phyloP scores from a whole-genome alignment of 2,113 vertebrate genomes.

The Pachyramphus minor region DNA sequence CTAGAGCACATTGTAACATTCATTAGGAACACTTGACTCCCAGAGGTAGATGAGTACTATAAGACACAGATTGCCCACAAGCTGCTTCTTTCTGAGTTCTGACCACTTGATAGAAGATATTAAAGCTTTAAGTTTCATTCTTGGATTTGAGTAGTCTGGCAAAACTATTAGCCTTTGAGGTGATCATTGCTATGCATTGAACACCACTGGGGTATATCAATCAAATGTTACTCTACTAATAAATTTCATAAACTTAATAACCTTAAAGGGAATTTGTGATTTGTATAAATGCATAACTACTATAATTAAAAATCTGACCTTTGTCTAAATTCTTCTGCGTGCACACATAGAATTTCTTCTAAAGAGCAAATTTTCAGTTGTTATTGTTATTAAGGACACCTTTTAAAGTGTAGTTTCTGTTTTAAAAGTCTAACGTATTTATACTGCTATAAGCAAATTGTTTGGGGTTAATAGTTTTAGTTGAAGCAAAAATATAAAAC shows the following conservation, averaged over 20 bases:
- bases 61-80: neutral
- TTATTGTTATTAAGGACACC: neutral
- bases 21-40: neutral
- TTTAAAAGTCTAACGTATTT: neutral
- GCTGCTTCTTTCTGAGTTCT: neutral
- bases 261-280: neutral
- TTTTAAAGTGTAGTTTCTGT: slow-evolving; percentile 10
- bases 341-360: neutral
- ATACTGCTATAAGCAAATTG: neutral
- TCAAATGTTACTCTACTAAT: neutral
- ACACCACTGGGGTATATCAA: neutral
- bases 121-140: neutral
- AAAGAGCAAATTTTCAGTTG: neutral
- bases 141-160: neutral
- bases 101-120: neutral
- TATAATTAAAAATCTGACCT: slow-evolving; percentile 16
- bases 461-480: neutral
- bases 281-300: neutral
- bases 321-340: neutral
- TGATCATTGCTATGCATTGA: neutral
- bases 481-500: neutral
- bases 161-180: neutral
- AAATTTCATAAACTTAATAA: neutral
- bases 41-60: neutral
- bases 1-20: neutral